A percentile compares a stretch with the other conserved stretches of the same genome.
Evolutionary conservation across 2,113 vertebrate species (phyloP).

Genomic region (Kobus ellipsiprymnus): DNA sequence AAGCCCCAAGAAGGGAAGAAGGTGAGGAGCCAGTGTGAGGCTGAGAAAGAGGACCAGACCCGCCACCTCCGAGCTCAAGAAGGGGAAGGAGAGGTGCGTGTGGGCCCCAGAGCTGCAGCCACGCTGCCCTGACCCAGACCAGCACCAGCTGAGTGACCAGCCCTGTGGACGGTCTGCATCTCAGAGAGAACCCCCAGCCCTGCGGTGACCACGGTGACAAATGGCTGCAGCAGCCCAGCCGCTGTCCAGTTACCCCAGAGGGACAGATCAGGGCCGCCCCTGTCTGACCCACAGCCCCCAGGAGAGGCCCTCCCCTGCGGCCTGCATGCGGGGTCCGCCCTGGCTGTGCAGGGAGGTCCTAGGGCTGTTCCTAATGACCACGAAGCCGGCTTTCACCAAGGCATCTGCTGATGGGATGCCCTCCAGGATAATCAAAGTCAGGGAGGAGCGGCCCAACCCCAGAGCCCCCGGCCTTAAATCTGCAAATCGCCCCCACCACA

Average conservation of each 20-base stretch:
- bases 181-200: neutral
- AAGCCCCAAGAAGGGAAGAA: neutral
- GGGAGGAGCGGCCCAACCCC: accelerated
- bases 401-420: accelerated
- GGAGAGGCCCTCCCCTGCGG: neutral
- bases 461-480: accelerated
- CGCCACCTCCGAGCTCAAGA: neutral
- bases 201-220: accelerated
- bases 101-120: neutral
- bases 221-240: neutral
- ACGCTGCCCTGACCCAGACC: accelerated
- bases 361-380: accelerated
- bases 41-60: accelerated
- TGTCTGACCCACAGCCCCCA: accelerated
- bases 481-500: accelerated
- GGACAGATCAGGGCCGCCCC: accelerated
- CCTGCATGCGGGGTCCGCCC: accelerated
- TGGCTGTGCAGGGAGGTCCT: accelerated
- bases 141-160: neutral
- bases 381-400: accelerated
- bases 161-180: accelerated
- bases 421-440: accelerated
- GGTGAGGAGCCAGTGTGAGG: accelerated
- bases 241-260: no score
- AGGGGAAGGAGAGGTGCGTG: accelerated